Evolutionary conservation across 2,888 invertebrate genomes (phyloP).

Genomic region (Syrista parreyssii): DNA sequence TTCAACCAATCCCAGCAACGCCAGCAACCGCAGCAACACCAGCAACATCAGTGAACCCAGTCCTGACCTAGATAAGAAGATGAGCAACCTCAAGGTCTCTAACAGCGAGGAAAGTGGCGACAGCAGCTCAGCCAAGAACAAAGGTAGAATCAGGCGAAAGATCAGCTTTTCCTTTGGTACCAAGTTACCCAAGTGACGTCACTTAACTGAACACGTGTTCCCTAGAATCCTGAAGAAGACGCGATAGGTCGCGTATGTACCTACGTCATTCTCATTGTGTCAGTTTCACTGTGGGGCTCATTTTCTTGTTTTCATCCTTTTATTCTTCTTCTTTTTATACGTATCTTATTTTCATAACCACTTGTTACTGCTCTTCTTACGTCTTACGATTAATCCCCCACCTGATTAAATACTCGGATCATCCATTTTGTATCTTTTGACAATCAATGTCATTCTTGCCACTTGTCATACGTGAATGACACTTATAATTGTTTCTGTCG

Average conservation of each 20-base stretch:
- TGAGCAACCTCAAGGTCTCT: constrained; percentile 16
- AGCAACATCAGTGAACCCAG: constrained; percentile 39
- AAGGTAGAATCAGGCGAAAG: constrained; percentile 80
- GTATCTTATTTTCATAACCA: neutral
- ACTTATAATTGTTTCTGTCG: neutral
- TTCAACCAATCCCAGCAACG: constrained; percentile 26
- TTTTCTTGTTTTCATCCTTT: constrained; percentile 11
- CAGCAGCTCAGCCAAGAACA: constrained; percentile 66
- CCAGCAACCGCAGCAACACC: constrained; percentile 27
- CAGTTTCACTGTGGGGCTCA: neutral
- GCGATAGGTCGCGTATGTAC: constrained; percentile 17
- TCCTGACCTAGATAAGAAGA: constrained; percentile 45
- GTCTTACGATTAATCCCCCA: neutral
- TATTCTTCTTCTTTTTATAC: constrained; percentile 2
- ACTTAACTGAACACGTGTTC: neutral
- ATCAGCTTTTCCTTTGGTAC: constrained; percentile 82
- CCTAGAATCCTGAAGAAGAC: neutral
- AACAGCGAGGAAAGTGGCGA: constrained; percentile 55
- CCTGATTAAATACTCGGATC: neutral
- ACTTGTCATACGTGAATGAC: neutral
- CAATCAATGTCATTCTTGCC: neutral
- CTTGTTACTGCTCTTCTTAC: neutral
- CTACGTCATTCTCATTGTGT: constrained; percentile 7
- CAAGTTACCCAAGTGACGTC: constrained; percentile 68
- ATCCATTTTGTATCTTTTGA: neutral